A percentile compares a stretch with the other conserved stretches of the same genome.
These are phyloP conservation scores for Carassius auratus DNA, from an alignment of 2,113 vertebrate species.

Conservation along the genomic window DNA sequence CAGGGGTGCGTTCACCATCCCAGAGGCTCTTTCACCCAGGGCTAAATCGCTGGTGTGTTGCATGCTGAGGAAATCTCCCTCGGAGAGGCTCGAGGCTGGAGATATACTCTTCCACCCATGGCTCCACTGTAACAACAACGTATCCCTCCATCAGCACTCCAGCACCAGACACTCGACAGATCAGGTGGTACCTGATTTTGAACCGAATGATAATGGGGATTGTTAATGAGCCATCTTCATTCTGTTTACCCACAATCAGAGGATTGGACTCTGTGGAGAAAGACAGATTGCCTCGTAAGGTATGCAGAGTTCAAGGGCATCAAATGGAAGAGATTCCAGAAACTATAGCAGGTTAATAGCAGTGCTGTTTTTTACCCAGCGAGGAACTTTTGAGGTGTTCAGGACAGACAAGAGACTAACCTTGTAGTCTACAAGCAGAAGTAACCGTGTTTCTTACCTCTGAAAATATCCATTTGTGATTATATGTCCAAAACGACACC, in stretches of 20 bases:
- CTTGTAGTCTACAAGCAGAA: constrained; percentile 18
- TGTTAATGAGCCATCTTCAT: constrained; percentile 47
- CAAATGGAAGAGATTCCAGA: constrained; percentile 19
- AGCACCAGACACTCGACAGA: constrained; percentile 56
- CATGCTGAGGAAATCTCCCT: constrained; percentile 79
- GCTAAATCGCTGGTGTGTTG: constrained; percentile 83
- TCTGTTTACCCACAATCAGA: neutral
- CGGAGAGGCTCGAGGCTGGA: constrained; percentile 73
- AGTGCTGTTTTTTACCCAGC: constrained; percentile 17
- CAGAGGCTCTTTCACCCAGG: constrained; percentile 73
- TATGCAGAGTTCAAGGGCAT: constrained; percentile 12
- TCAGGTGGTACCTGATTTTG: constrained; percentile 79
- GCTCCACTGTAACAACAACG: constrained; percentile 64
- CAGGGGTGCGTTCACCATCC: constrained; percentile 79
- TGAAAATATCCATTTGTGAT: constrained; percentile 1
- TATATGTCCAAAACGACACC: constrained; percentile 3
- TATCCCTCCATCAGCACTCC: constrained; percentile 15
- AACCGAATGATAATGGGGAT: constrained; percentile 37
- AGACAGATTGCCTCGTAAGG: neutral
- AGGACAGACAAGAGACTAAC: neutral
- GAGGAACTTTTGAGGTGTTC: constrained; percentile 20
- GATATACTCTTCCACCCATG: constrained; percentile 83
- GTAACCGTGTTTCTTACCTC: neutral
- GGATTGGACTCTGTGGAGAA: neutral
- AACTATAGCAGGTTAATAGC: neutral